Conservation (phyloP, 2,113 vertebrate species). For the Oreochromis tanganicae region DNA sequence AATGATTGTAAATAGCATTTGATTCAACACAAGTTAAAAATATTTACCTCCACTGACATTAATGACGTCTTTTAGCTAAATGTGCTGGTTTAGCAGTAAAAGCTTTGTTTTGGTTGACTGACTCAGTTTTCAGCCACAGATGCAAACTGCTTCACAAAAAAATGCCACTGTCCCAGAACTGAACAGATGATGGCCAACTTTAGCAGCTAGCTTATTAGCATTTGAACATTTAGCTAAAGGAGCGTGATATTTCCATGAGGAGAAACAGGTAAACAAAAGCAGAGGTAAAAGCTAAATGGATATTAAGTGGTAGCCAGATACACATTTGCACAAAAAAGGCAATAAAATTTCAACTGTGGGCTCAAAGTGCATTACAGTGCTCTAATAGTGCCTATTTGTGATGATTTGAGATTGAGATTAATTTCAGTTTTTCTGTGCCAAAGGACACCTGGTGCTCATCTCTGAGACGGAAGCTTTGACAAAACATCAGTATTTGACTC, state of each 20-base stretch:
- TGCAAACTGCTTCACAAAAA: neutral
- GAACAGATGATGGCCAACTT: neutral
- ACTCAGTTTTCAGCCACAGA: neutral
- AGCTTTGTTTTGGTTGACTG: neutral
- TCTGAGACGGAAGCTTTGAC: rapidly evolving
- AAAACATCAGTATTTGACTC: neutral
- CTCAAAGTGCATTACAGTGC: neutral
- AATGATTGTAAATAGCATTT: neutral
- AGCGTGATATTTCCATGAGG: neutral
- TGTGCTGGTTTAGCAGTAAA: neutral
- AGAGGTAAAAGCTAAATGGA: neutral
- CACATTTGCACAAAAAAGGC: neutral
- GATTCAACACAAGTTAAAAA: neutral
- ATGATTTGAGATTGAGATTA: neutral
- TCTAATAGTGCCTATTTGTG: neutral
- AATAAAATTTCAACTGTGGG: neutral
- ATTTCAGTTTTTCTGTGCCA: neutral
- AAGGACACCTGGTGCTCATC: neutral
- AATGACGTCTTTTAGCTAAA: neutral
- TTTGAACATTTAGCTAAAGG: neutral
- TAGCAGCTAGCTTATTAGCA: neutral
- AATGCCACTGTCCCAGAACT: neutral
- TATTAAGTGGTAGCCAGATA: neutral
- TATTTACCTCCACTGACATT: neutral
- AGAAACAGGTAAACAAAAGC: neutral